Percentiles rank a stretch among this genome's conserved stretches.
Evolutionary conservation across 1,140 invertebrate genomes (phyloP).

Genomic region (Bombus soroeensis): DNA sequence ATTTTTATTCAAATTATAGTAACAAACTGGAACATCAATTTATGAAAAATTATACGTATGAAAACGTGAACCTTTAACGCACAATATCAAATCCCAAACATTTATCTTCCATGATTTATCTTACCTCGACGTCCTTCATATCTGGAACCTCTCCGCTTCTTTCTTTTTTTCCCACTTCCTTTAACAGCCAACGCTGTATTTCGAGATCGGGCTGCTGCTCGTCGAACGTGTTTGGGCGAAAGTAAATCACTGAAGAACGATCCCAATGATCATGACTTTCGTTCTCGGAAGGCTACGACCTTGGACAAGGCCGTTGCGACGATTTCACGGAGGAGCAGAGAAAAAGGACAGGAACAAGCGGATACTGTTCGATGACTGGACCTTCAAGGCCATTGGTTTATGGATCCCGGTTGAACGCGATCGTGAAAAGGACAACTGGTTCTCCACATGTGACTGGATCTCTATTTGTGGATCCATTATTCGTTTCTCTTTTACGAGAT

Average conservation of each 20-base stretch:
- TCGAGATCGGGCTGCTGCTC: background rate
- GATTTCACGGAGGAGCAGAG: background rate
- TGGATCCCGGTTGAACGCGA: slow-evolving; percentile 40
- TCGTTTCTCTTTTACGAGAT: background rate
- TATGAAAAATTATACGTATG: background rate
- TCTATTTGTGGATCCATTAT: background rate
- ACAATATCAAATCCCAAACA: background rate
- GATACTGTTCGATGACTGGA: slow-evolving; percentile 28
- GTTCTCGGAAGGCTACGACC: slow-evolving; percentile 33
- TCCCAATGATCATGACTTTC: slow-evolving; percentile 16
- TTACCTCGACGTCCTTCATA: background rate
- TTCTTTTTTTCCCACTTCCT: background rate
- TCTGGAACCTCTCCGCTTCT: background rate
- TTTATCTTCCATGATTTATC: background rate
- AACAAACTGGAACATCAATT: background rate
- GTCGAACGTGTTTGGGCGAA: background rate
- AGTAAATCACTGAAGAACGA: slow-evolving; percentile 1
- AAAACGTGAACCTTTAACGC: background rate
- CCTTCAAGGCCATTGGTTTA: slow-evolving; percentile 66
- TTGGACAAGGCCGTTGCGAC: slow-evolving; percentile 25
- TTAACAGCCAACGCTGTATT: background rate
- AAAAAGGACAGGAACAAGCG: slow-evolving; percentile 49
- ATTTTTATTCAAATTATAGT: too few species aligned
- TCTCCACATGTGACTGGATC: slow-evolving; percentile 11
- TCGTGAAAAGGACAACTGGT: slow-evolving; percentile 67